A percentile compares a stretch with the other conserved stretches of the same genome.
phyloP scores from a whole-genome alignment of 1,140 invertebrate genomes.

The Plectus sambesii region DNA sequence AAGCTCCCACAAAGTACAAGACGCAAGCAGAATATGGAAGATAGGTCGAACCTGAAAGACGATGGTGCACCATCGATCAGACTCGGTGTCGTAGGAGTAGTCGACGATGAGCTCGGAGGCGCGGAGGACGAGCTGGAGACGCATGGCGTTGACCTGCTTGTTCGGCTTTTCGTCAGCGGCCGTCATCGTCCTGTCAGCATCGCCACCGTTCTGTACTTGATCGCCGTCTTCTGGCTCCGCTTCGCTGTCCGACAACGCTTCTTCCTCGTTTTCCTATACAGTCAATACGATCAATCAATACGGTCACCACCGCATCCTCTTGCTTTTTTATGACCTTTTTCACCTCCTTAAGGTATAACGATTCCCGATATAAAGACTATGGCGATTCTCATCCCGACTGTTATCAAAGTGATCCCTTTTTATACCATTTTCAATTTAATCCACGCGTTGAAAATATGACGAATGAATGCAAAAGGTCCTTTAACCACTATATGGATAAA shows the following conservation, averaged over 20 bases:
- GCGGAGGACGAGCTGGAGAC: slow-evolving; percentile 20
- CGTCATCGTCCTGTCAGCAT: slow-evolving; percentile 17
- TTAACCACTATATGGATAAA: slow-evolving; percentile 37
- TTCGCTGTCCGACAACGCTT: slow-evolving; percentile 33
- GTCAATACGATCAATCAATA: too few species aligned
- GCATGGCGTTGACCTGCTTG: slow-evolving; percentile 21
- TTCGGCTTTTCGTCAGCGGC: slow-evolving; percentile 43
- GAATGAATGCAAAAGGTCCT: slow-evolving; percentile 51
- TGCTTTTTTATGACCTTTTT: too few species aligned
- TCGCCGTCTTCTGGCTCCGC: slow-evolving; percentile 45
- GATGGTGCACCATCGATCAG: slow-evolving; percentile 63
- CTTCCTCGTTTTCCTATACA: slow-evolving; percentile 59
- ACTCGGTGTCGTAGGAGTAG: slow-evolving; percentile 64
- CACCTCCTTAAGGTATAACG: too few species aligned
- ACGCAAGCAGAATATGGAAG: too few species aligned
- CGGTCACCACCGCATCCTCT: slow-evolving; percentile 12
- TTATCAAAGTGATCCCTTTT: too few species aligned
- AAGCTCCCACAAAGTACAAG: too few species aligned
- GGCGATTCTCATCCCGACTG: too few species aligned
- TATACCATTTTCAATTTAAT: too few species aligned
- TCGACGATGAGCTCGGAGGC: slow-evolving; percentile 44
- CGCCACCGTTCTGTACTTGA: slow-evolving; percentile 30
- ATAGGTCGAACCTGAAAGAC: slow-evolving; percentile 54
- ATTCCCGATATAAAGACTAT: too few species aligned
- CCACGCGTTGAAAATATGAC: too few species aligned